phyloP scores from a whole-genome alignment of 2,797 vertebrate species.

The Coilia nasus region DNA sequence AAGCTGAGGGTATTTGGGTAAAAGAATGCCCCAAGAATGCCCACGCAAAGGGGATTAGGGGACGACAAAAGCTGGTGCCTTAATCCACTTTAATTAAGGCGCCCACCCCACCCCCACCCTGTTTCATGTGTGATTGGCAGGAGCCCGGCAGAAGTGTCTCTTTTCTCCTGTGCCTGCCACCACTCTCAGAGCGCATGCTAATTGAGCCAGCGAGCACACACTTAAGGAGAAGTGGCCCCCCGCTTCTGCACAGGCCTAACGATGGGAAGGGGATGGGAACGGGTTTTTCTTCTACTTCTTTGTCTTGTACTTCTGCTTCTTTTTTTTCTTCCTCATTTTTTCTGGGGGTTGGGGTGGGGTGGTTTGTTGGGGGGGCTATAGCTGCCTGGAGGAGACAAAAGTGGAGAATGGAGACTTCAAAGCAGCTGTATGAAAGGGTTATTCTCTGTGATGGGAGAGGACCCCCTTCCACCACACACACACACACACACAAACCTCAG shows the following conservation, averaged over 20 bases:
- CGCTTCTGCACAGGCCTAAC: constrained; percentile 9
- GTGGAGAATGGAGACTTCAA: constrained; percentile 80
- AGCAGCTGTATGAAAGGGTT: constrained; percentile 70
- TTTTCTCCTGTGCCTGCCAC: constrained; percentile 52
- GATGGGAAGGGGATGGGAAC: constrained; percentile 42
- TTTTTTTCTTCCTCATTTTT: constrained; percentile 30
- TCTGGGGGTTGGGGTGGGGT: constrained; percentile 48
- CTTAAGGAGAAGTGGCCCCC: constrained; percentile 41
- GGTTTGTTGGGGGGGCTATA: constrained; percentile 63
- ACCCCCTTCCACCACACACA: constrained; percentile 29
- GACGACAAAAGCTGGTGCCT: constrained; percentile 73
- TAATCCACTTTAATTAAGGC: constrained; percentile 78
- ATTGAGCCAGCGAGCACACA: constrained; percentile 31
- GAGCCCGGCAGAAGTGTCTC: constrained; percentile 72
- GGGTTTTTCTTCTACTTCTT: not conserved
- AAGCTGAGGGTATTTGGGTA: constrained; percentile 12
- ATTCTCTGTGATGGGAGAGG: constrained; percentile 22
- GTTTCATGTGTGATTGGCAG: constrained; percentile 72
- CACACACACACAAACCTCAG: constrained; percentile 66
- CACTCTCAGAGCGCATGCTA: constrained; percentile 53
- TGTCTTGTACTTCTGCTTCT: constrained; percentile 40
- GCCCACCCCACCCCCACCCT: not conserved
- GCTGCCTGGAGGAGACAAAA: constrained; percentile 79
- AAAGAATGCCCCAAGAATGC: constrained; percentile 49
- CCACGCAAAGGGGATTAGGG: constrained; percentile 66